Evolutionary conservation across 2,888 invertebrate genomes (phyloP).

Genomic region (Homarus gammarus): DNA sequence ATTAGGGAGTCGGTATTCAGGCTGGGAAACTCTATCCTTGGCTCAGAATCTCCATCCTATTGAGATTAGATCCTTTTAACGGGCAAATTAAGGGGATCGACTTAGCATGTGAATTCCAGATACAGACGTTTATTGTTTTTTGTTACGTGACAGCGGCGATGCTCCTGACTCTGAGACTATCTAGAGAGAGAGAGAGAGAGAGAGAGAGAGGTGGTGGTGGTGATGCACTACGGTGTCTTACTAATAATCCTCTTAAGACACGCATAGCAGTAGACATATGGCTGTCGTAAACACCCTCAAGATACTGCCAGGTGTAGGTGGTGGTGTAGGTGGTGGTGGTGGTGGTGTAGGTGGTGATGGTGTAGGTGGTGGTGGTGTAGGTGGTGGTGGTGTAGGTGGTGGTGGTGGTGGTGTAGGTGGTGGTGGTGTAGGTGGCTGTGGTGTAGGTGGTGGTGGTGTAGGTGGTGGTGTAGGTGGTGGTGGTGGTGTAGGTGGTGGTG

Average conservation of each 20-base stretch:
- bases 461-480: background rate
- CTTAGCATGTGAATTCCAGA: conserved; percentile 10
- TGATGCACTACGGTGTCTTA: background rate
- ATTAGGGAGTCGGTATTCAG: background rate
- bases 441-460: background rate
- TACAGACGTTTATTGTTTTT: background rate
- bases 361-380: background rate
- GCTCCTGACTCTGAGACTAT: background rate
- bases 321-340: too few species aligned
- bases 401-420: background rate
- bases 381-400: background rate
- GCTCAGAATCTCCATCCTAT: background rate
- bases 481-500: background rate
- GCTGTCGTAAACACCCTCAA: too few species aligned
- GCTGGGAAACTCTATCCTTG: background rate
- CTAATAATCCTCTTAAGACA: too few species aligned
- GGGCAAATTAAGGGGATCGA: conserved; percentile 12
- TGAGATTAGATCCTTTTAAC: conserved; percentile 3
- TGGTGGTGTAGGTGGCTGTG: background rate
- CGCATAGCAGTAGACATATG: too few species aligned
- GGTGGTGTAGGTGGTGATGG: background rate
- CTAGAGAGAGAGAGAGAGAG: conserved; percentile 33
- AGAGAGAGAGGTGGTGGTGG: background rate
- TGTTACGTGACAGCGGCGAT: background rate
- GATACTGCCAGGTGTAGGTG: too few species aligned